These are phyloP conservation scores for Hozukius guyotensis DNA, from an alignment of 2,797 vertebrate genomes.

Conservation along the genomic window DNA sequence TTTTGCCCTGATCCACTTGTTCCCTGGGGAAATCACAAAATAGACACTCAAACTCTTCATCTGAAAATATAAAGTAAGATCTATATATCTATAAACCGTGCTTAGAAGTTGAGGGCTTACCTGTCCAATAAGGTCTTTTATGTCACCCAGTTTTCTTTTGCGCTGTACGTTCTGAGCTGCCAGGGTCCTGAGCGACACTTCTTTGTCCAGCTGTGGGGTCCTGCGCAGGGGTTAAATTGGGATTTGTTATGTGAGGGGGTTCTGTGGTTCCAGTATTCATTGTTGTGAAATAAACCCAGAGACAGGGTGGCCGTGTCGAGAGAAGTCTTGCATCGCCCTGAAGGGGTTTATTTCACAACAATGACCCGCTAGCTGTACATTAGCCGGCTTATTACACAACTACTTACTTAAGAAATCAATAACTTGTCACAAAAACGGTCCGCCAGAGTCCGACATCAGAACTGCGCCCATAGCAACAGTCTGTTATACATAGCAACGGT, in stretches of 20 bases:
- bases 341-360: no score
- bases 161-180: slow-evolving; percentile 90
- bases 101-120: slow-evolving; percentile 76
- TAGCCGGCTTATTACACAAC: no score
- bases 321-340: no score
- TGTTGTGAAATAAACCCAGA: no score
- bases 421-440: no score
- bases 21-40: slow-evolving; percentile 76
- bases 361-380: no score
- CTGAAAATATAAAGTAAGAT: not conserved
- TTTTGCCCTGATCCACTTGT: slow-evolving; percentile 87
- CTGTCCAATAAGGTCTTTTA: slow-evolving; percentile 89
- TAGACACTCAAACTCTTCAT: not conserved
- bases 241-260: not conserved
- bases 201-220: slow-evolving; percentile 83
- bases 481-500: no score
- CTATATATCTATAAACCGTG: not conserved
- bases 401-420: no score
- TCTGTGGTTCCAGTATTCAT: not conserved
- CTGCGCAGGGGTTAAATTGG: slow-evolving; percentile 64
- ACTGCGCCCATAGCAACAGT: no score
- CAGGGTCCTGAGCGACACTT: slow-evolving; percentile 87
- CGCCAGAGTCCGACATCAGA: no score
- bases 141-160: slow-evolving; percentile 93
- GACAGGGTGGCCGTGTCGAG: no score